Evolutionary conservation across 2,113 vertebrate species (phyloP).

Genomic region (Hepsetus odoe): DNA sequence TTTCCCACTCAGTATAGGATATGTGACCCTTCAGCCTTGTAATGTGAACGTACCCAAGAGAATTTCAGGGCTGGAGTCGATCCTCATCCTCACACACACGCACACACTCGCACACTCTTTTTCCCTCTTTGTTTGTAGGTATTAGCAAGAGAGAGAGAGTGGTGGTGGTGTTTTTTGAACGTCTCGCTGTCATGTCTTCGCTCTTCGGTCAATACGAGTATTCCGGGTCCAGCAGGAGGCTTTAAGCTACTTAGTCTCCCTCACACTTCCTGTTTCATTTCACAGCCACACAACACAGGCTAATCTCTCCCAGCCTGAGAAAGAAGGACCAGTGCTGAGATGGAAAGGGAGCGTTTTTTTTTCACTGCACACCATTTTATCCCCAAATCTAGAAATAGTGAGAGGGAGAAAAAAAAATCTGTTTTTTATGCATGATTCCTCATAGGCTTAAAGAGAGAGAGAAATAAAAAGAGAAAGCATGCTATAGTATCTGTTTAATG

Average conservation of each 20-base stretch:
- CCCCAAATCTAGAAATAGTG: no score
- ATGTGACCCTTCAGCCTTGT: no score
- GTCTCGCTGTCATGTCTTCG: constrained; percentile 12
- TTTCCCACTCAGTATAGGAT: no score
- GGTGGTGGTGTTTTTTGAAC: not conserved
- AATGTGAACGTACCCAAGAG: no score
- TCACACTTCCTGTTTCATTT: constrained; percentile 26
- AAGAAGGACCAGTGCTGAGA: not conserved
- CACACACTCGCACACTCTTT: not conserved
- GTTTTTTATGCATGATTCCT: no score
- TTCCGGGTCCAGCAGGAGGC: not conserved
- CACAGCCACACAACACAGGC: constrained; percentile 24
- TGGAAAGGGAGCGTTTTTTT: no score
- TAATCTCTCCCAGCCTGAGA: constrained; percentile 17
- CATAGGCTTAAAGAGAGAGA: not conserved
- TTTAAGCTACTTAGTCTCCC: constrained; percentile 13
- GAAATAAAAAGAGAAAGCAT: not conserved
- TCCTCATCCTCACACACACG: not conserved
- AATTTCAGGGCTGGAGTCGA: no score
- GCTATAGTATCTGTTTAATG: no score
- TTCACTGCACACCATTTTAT: no score
- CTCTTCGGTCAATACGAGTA: constrained; percentile 21
- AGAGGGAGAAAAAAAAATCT: not conserved
- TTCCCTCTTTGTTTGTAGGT: not conserved
- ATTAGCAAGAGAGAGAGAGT: no score